A percentile compares a stretch with the other conserved stretches of the same genome.
Evolutionary conservation across 2,888 invertebrate genomes (phyloP).

Genomic region (Parapristionchus giblindavisi): DNA sequence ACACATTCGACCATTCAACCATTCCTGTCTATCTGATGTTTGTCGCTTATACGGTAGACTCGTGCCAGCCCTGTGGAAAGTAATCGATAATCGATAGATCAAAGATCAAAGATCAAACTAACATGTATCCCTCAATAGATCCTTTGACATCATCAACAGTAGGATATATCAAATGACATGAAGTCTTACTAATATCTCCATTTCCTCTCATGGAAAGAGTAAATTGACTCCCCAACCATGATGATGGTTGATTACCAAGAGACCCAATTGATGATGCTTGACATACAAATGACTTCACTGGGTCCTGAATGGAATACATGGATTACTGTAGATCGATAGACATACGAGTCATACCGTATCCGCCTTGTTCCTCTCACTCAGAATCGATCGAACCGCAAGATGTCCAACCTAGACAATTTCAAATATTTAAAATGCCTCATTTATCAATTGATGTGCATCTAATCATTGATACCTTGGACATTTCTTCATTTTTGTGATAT

Average conservation of each 20-base stretch:
- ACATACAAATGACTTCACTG: conserved; percentile 8
- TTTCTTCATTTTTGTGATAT: conserved; percentile 44
- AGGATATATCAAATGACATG: conserved; percentile 77
- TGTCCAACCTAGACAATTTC: conserved; percentile 44
- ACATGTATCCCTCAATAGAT: conserved; percentile 81
- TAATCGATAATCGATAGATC: background rate
- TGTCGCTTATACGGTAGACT: conserved; percentile 86
- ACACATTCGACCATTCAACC: conserved; percentile 43
- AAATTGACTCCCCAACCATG: conserved; percentile 84
- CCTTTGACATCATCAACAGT: conserved; percentile 83
- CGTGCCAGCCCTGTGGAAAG: conserved; percentile 80
- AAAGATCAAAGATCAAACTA: background rate
- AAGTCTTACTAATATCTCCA: background rate
- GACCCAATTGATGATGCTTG: conserved; percentile 69
- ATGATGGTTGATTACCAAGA: conserved; percentile 77
- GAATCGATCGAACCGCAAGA: conserved; percentile 37
- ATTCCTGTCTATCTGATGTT: conserved; percentile 79
- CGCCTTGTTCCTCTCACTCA: conserved; percentile 32
- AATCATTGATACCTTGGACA: conserved; percentile 33
- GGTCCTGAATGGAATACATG: conserved; percentile 8
- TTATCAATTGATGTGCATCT: too few species aligned
- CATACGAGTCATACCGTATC: conserved; percentile 36
- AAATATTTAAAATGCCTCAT: background rate
- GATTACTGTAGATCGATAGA: too few species aligned
- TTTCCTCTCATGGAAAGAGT: conserved; percentile 21